Evolutionary conservation across 2,888 invertebrate genomes (phyloP).

Genomic region (Crioceris asparagi): DNA sequence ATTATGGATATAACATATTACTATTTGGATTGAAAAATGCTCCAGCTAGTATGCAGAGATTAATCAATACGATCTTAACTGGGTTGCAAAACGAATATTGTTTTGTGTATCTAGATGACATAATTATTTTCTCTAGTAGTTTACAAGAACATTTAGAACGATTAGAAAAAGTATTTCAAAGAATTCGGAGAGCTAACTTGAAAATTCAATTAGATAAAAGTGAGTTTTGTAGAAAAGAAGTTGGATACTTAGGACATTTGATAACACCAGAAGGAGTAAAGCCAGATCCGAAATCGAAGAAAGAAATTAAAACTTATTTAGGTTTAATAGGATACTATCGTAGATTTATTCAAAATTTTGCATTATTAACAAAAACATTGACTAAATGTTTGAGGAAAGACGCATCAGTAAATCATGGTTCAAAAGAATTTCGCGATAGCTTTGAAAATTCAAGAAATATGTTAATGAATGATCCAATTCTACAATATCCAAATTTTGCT

Average conservation of each 20-base stretch:
- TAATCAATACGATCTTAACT: conserved; percentile 11
- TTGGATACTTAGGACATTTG: conserved; percentile 13
- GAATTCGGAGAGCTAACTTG: conserved; percentile 6
- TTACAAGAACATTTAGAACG: conserved; percentile 11
- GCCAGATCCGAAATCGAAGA: conserved; percentile 15
- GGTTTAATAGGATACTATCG: too few species aligned
- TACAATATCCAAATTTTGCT: not conserved
- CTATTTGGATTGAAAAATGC: conserved; percentile 14
- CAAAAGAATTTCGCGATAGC: not conserved
- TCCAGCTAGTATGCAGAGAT: conserved; percentile 11
- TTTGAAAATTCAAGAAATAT: not conserved
- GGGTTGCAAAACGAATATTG: conserved; percentile 11
- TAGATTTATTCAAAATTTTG: too few species aligned
- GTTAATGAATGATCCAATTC: not conserved
- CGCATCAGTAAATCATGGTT: not conserved
- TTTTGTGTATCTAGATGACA: conserved; percentile 11
- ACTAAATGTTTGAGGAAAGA: not conserved
- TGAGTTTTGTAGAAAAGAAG: conserved; percentile 12
- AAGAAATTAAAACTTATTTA: too few species aligned
- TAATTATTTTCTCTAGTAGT: conserved; percentile 9
- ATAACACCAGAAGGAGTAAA: conserved; percentile 10
- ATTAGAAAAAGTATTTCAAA: conserved; percentile 6
- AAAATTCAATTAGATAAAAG: conserved; percentile 15
- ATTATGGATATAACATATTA: conserved; percentile 8
- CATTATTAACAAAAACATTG: conserved; percentile 5